Evolutionary conservation across 2,113 vertebrate genomes (phyloP).

Genomic region (Vombatus ursinus): DNA sequence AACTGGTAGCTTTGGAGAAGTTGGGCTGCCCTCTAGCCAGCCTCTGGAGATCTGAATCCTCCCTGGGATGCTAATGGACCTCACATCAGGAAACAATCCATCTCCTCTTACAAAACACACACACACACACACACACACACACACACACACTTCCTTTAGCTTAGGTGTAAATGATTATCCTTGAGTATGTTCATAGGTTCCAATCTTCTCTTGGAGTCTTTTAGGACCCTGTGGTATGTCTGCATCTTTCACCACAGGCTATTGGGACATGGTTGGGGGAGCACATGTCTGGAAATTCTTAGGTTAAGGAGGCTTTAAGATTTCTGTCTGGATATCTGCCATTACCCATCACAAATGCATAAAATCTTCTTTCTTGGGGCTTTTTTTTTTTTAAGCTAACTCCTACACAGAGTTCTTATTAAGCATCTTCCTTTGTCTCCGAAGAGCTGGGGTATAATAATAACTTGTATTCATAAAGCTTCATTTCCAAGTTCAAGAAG

Average conservation of each 20-base stretch:
- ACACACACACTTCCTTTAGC: background rate
- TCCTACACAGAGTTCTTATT: conserved; percentile 26
- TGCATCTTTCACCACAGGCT: conserved; percentile 4
- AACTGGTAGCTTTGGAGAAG: background rate
- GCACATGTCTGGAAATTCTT: conserved; percentile 19
- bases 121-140: no score
- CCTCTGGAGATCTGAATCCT: conserved; percentile 4
- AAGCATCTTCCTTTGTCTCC: background rate
- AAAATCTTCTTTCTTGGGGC: conserved; percentile 24
- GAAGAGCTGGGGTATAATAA: background rate
- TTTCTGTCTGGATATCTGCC: background rate
- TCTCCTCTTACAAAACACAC: conserved; percentile 6
- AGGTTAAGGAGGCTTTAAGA: conserved; percentile 32
- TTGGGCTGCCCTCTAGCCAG: background rate
- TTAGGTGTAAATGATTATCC: conserved; percentile 41
- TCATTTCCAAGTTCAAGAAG: background rate
- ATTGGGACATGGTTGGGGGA: conserved; percentile 10
- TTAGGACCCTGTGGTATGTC: background rate
- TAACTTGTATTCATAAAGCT: background rate
- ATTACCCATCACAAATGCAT: conserved; percentile 12
- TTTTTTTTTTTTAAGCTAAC: background rate
- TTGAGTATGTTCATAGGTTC: conserved; percentile 41
- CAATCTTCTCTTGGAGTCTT: conserved; percentile 9
- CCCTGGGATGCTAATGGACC: background rate
- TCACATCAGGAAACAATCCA: conserved; percentile 1